Percentiles rank a stretch among this genome's conserved stretches.
These are phyloP conservation scores for Drosophila anomalata DNA, from an alignment of 2,888 invertebrate genomes.

Conservation along the genomic window DNA sequence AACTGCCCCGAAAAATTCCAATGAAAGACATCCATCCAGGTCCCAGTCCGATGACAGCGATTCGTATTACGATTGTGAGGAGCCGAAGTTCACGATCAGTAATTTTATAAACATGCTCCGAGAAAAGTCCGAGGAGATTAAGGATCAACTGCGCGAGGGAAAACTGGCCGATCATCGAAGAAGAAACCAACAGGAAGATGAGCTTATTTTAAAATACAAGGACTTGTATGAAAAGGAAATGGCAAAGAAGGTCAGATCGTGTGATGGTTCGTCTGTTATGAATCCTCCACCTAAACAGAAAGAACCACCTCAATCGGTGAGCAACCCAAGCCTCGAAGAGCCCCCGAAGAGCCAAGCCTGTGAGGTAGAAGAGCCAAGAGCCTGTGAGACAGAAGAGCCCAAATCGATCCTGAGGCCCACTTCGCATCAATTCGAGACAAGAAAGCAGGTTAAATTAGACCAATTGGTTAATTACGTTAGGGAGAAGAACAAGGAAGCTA, in stretches of 20 bases:
- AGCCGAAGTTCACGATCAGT: background rate
- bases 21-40: background rate
- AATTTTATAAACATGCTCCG: conserved; percentile 3
- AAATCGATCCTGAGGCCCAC: background rate
- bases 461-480: background rate
- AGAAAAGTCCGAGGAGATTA: conserved; percentile 5
- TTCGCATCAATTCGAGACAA: background rate
- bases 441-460: background rate
- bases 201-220: background rate
- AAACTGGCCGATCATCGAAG: conserved; percentile 8
- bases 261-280: background rate
- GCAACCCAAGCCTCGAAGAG: background rate
- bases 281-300: background rate
- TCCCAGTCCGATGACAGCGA: background rate
- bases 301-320: background rate
- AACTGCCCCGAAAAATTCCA: background rate
- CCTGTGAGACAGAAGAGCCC: background rate
- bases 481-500: background rate
- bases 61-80: background rate
- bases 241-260: background rate
- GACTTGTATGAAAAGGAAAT: background rate
- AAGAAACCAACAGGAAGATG: background rate
- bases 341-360: too few relatives aligned
- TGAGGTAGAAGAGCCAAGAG: background rate
- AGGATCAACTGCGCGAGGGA: conserved; percentile 5